A percentile compares a stretch with the other conserved stretches of the same genome.
phyloP scores from a whole-genome alignment of 2,113 vertebrate genomes.

The Thinocorus orbignyianus region DNA sequence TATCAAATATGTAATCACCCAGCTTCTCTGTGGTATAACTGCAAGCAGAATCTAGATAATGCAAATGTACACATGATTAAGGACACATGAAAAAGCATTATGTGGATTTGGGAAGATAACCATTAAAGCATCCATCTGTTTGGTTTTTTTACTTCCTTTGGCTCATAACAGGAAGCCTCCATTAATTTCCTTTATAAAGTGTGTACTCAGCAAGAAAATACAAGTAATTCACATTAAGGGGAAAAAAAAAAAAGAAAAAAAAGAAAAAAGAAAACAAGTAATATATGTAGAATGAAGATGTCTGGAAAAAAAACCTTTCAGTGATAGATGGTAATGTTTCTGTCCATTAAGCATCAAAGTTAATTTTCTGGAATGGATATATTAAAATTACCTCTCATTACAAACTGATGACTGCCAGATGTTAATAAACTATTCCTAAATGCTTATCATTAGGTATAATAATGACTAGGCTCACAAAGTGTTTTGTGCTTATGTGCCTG shows the following conservation, averaged over 20 bases:
- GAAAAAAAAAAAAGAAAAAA: background rate
- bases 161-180: background rate
- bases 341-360: slow-evolving; percentile 28
- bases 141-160: background rate
- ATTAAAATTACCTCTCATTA: slow-evolving; percentile 22
- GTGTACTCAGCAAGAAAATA: background rate
- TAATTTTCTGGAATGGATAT: background rate
- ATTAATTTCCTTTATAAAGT: background rate
- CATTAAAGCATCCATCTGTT: background rate
- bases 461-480: background rate
- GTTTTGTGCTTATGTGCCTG: background rate
- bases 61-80: background rate
- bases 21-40: background rate
- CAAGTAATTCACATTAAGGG: background rate
- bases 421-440: slow-evolving; percentile 27
- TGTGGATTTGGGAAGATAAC: background rate
- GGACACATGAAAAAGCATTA: background rate
- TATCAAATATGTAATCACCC: background rate
- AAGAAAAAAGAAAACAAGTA: background rate
- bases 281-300: background rate
- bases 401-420: slow-evolving; percentile 24
- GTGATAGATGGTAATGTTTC: background rate
- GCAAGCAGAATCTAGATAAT: background rate
- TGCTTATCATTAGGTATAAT: slow-evolving; percentile 12
- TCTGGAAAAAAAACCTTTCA: background rate